Percentiles rank a stretch among this genome's conserved stretches.
Conservation (phyloP, 2,797 vertebrate genomes). For the Xiphorhynchus erythropygius region DNA sequence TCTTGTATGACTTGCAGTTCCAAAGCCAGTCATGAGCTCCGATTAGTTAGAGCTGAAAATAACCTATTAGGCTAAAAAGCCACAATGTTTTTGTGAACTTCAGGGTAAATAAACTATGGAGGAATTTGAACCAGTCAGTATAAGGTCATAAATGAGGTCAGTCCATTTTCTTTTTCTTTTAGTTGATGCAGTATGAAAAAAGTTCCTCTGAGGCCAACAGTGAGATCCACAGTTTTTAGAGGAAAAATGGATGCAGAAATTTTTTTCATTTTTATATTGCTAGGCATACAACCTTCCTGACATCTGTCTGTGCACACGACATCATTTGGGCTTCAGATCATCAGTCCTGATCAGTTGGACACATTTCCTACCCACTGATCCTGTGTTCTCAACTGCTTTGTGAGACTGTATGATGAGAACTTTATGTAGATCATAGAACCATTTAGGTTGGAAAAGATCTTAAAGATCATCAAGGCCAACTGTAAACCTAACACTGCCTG, state of each 20-base stretch:
- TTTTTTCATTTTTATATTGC: neutral
- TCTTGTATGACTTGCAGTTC: neutral
- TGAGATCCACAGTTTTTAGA: neutral
- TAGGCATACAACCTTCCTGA: neutral
- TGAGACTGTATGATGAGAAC: neutral
- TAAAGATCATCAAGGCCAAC: neutral
- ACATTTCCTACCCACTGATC: neutral
- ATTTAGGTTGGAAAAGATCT: neutral
- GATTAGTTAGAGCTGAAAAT: slow-evolving; percentile 25
- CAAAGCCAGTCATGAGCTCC: neutral
- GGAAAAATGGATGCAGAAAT: neutral
- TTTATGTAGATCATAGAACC: neutral
- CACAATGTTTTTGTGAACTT: slow-evolving; percentile 26
- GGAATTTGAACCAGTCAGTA: slow-evolving; percentile 15
- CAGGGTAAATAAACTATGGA: neutral
- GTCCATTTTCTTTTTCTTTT: neutral
- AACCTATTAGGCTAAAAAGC: neutral
- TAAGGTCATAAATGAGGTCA: neutral
- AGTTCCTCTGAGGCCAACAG: neutral
- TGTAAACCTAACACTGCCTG: neutral
- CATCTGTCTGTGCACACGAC: accelerated
- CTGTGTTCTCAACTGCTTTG: neutral
- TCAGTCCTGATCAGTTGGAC: neutral
- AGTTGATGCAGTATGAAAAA: neutral
- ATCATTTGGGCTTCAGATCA: neutral